Evolutionary conservation across 2,888 invertebrate genomes (phyloP).

Genomic region (Gari tellinella): DNA sequence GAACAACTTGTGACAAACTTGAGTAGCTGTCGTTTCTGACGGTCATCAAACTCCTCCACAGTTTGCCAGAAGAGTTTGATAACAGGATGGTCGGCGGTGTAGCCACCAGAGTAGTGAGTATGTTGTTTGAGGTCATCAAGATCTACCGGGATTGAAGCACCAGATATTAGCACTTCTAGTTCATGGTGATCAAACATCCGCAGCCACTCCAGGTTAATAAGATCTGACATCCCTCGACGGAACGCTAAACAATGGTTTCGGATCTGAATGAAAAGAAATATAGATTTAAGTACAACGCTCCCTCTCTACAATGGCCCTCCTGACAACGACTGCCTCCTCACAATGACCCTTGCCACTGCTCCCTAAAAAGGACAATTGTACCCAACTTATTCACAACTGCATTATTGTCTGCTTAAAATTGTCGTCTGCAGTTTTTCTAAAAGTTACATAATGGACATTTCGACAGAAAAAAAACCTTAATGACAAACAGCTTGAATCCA

Average conservation of each 20-base stretch:
- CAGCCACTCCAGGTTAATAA: slow-evolving; percentile 96
- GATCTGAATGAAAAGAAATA: slow-evolving; percentile 78
- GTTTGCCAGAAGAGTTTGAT: slow-evolving; percentile 95
- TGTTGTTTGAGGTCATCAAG: slow-evolving; percentile 93
- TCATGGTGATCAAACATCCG: slow-evolving; percentile 97
- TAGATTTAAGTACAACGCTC: too few species aligned
- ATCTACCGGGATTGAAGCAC: slow-evolving; percentile 97
- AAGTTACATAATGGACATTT: too few species aligned
- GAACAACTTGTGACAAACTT: slow-evolving; percentile 99
- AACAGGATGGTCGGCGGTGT: slow-evolving; percentile 92
- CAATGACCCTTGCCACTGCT: too few species aligned
- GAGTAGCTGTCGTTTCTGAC: slow-evolving; percentile 93
- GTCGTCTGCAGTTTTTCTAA: too few species aligned
- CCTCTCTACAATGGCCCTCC: too few species aligned
- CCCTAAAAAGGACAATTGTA: too few species aligned
- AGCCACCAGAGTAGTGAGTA: slow-evolving; percentile 96
- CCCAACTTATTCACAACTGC: too few species aligned
- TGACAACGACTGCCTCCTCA: too few species aligned
- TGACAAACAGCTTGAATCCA: too few species aligned
- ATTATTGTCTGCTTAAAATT: too few species aligned
- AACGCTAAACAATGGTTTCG: slow-evolving; percentile 94
- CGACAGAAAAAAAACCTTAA: too few species aligned
- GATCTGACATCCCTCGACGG: slow-evolving; percentile 94
- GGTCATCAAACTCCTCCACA: slow-evolving; percentile 89
- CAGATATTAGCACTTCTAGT: slow-evolving; percentile 97